Evolutionary conservation across 2,797 vertebrate genomes (phyloP).

Genomic region (Miichthys miiuy): DNA sequence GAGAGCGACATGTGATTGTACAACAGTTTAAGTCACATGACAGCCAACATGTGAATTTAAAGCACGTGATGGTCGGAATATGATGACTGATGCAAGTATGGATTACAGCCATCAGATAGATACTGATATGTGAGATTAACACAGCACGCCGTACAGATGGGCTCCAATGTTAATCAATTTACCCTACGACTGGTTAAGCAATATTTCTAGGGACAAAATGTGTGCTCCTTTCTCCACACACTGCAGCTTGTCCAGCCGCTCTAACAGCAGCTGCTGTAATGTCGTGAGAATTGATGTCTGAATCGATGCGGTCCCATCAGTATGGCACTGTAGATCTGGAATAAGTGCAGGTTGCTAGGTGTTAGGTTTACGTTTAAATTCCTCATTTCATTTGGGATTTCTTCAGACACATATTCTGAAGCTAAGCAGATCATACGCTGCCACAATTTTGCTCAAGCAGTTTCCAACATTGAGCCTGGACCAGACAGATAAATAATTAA

Average conservation of each 20-base stretch:
- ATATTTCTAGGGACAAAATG: background rate
- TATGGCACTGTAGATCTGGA: background rate
- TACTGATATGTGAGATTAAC: background rate
- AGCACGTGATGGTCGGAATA: background rate
- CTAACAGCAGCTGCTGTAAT: conserved; percentile 13
- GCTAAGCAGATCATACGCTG: background rate
- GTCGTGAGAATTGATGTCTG: conserved; percentile 17
- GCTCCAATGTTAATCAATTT: background rate
- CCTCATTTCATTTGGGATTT: background rate
- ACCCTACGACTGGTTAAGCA: background rate
- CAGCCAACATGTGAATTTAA: background rate
- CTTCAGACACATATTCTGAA: background rate
- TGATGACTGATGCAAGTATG: background rate
- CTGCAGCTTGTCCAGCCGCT: background rate
- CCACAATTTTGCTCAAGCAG: background rate
- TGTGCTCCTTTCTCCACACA: background rate
- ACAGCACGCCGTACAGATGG: background rate
- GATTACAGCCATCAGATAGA: background rate
- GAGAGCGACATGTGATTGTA: conserved; percentile 9
- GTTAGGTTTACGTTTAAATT: background rate
- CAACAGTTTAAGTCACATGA: conserved; percentile 5
- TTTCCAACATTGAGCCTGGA: background rate
- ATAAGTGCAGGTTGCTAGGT: background rate
- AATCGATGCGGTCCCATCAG: background rate
- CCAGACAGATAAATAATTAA: background rate